Conservation (phyloP, 2,113 vertebrate species). For the Cynoglossus semilaevis region DNA sequence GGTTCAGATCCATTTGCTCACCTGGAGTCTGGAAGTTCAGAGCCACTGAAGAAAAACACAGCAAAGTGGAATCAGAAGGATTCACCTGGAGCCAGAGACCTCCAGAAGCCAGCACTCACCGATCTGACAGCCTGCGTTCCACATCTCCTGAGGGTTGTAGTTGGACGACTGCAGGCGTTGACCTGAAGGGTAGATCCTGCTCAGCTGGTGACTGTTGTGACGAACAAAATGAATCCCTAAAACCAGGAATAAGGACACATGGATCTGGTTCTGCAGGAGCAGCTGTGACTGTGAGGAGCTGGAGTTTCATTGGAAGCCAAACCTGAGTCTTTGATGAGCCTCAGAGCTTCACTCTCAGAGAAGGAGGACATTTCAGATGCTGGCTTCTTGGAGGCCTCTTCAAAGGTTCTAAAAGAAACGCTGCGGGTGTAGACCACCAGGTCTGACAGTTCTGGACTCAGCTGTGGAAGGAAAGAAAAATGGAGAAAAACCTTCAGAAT, state of each 20-base stretch:
- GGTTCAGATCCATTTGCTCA: slow-evolving; percentile 92
- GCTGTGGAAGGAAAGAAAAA: slow-evolving; percentile 59
- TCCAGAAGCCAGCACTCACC: slow-evolving; percentile 72
- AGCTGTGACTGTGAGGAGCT: no score
- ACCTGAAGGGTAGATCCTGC: slow-evolving; percentile 88
- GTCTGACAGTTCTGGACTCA: slow-evolving; percentile 83
- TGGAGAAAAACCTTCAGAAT: not conserved
- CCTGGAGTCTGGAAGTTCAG: slow-evolving; percentile 94
- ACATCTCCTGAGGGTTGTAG: slow-evolving; percentile 96
- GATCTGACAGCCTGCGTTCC: slow-evolving; percentile 92
- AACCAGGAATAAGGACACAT: not conserved
- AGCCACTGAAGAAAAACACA: slow-evolving; percentile 78
- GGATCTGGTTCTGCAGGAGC: no score
- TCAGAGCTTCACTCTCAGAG: slow-evolving; percentile 87
- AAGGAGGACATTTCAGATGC: slow-evolving; percentile 84
- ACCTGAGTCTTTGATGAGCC: slow-evolving; percentile 85
- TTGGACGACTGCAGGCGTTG: slow-evolving; percentile 91
- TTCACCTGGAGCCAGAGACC: not conserved
- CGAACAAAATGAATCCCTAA: slow-evolving; percentile 83
- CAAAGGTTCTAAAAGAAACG: slow-evolving; percentile 78
- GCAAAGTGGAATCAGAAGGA: not conserved
- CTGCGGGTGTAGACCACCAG: slow-evolving; percentile 85
- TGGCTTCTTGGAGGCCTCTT: slow-evolving; percentile 61
- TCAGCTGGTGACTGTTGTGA: slow-evolving; percentile 84
- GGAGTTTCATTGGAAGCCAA: slow-evolving; percentile 7